Evolutionary conservation across 2,113 vertebrate genomes (phyloP).

Genomic region (Cottus gobio): DNA sequence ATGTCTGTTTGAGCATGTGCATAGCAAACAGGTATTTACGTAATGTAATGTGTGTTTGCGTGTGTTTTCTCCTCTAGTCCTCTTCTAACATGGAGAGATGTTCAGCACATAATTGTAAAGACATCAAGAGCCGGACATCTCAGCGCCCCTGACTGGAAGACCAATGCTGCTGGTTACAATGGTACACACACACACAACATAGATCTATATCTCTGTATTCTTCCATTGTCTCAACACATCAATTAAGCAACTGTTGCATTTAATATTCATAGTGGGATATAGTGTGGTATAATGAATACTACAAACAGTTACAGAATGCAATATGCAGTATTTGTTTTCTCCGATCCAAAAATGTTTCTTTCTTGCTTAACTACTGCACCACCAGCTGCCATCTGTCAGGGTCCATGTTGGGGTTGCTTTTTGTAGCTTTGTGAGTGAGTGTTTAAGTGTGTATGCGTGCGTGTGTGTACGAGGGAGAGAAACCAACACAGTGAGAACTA

Average conservation of each 20-base stretch:
- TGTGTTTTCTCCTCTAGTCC: conserved; percentile 81
- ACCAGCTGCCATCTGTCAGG: conserved; percentile 68
- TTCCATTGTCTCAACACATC: neutral
- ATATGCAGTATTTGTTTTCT: conserved; percentile 19
- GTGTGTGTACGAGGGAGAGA: conserved; percentile 30
- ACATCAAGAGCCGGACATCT: conserved; percentile 97
- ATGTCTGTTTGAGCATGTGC: neutral
- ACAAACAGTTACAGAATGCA: conserved; percentile 1
- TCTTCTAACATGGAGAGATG: conserved; percentile 95
- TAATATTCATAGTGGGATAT: neutral
- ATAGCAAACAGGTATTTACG: neutral
- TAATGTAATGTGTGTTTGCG: conserved; percentile 8
- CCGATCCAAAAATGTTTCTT: conserved; percentile 33
- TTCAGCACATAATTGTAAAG: conserved; percentile 99
- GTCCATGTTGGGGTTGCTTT: conserved; percentile 51
- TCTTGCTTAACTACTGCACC: conserved; percentile 30
- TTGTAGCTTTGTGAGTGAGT: conserved; percentile 50
- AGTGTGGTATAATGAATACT: conserved; percentile 10
- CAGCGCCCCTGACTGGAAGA: conserved; percentile 99
- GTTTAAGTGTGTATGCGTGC: conserved; percentile 6
- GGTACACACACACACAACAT: conserved; percentile 78
- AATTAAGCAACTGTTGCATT: conserved; percentile 1
- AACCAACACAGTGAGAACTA: conserved; percentile 57
- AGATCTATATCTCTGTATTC: neutral
- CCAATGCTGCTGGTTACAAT: conserved; percentile 98